Evolutionary conservation across 2,797 vertebrate genomes (phyloP).

Genomic region (Gymnoscopelus braueri): DNA sequence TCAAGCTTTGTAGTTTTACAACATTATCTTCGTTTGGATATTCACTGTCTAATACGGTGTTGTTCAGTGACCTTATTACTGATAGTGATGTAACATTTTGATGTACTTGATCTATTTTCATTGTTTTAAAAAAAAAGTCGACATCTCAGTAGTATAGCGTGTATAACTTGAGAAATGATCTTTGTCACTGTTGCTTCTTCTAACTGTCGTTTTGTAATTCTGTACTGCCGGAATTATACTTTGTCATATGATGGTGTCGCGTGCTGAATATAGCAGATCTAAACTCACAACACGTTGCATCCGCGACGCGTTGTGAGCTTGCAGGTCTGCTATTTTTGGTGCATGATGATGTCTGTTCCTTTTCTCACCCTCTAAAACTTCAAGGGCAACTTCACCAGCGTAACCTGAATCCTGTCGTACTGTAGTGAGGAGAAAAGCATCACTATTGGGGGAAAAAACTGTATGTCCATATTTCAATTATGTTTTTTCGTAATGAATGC

Average conservation of each 20-base stretch:
- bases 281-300: no score
- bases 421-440: no score
- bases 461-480: no score
- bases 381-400: constrained; percentile 28
- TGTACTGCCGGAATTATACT: constrained; percentile 45
- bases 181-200: constrained; percentile 62
- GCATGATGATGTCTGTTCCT: constrained; percentile 51
- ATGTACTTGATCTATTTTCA: constrained; percentile 76
- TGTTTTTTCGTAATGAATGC: no score
- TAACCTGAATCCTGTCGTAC: no score
- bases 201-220: constrained; percentile 71
- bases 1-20: constrained; percentile 68
- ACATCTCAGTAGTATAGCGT: constrained; percentile 31
- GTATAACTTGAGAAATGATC: constrained; percentile 75
- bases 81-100: constrained; percentile 71
- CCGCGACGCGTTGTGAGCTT: no score
- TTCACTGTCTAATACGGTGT: constrained; percentile 70
- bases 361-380: constrained; percentile 65
- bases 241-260: neutral
- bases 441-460: no score
- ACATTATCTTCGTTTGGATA: constrained; percentile 73
- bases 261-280: no score
- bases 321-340: constrained; percentile 1
- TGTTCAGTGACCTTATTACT: constrained; percentile 69
- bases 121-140: constrained; percentile 69